phyloP scores from a whole-genome alignment of 1,140 invertebrate species.

The Pseudomyrmex sp. region DNA sequence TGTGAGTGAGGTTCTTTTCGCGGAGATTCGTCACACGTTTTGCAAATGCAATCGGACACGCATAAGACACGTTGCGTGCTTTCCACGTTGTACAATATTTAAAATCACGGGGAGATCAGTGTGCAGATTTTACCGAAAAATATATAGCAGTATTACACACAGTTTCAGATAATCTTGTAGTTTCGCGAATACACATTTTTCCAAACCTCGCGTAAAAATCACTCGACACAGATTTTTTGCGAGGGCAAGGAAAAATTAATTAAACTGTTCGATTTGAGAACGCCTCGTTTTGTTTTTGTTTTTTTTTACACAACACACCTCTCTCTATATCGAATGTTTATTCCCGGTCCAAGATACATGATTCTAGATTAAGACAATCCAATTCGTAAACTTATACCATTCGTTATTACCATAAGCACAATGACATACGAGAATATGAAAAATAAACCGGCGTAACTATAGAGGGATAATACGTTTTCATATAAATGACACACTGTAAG shows the following conservation, averaged over 20 bases:
- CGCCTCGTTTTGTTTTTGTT: too few species aligned
- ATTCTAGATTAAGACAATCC: conserved; percentile 73
- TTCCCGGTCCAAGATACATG: conserved; percentile 62
- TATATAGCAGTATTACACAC: conserved; percentile 31
- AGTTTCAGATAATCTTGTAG: conserved; percentile 29
- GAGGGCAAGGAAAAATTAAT: background rate
- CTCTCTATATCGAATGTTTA: conserved; percentile 46
- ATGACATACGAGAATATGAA: conserved; percentile 14
- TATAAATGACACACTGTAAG: conserved; percentile 16
- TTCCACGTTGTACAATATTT: conserved; percentile 29
- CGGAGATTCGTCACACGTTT: conserved; percentile 14
- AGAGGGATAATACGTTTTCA: conserved; percentile 10
- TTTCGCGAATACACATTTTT: conserved; percentile 26
- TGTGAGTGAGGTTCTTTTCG: conserved; percentile 26
- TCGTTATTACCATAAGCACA: conserved; percentile 43
- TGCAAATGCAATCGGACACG: conserved; percentile 17
- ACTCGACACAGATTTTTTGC: conserved; percentile 1
- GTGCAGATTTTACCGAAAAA: conserved; percentile 39
- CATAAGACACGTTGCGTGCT: conserved; percentile 5
- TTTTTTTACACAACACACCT: conserved; percentile 22
- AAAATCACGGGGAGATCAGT: conserved; percentile 33
- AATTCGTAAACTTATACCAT: conserved; percentile 61
- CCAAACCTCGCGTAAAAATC: conserved; percentile 34
- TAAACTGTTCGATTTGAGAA: conserved; percentile 36
- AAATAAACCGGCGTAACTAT: conserved; percentile 47